Evolutionary conservation across 2,797 vertebrate species (phyloP), one percentile per base, ranked within the genome.

Genomic region (Lemur catta): DNA sequence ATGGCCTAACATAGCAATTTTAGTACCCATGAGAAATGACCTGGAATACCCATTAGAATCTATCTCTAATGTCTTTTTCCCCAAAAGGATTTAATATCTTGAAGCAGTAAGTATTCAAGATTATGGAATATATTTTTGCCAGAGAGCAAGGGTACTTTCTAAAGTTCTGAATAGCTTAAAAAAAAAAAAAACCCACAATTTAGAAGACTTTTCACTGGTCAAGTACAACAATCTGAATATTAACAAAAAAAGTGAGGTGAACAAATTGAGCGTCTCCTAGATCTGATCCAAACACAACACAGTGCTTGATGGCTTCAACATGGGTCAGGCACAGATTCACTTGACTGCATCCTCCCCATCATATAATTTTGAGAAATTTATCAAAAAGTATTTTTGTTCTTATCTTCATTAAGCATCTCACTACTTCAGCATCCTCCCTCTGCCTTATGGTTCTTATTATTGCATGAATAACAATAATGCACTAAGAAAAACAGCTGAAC

Each of bases 111-210:
- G n/a, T 75, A 84, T 28, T 92, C 6, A 48, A 80, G 57, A 85
- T 28, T 48, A 22, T 24, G 35, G 26, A 65, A 50, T 22, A 30
- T 48, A 85, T 43, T 67, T 94, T 65, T 82, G 33, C 48, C 91
- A 81, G 20, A 33, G n/a, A 93, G n/a, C 46, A 91, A 90, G 46
- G 18, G 52, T 38, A 84, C 9, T 65, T 94, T 89, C 46, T 50
- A 50, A 95, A 78, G 18, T 92, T 80, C 81, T 85, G 8, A 33
- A 12, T 4, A 67, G 48, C 24, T 20, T 24, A 26, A 41, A 28
- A 74, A 46, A 75, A 6, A 20, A 6, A 0, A 22, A 1, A 22
- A 0, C 1, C 0, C 61, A 72, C 35, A 59, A 26, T 76, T 57
- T 78, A 95, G 88, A 78, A 84, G 30, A 75, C 67, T 59, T 50